These are phyloP conservation scores for Nesogale talazaci DNA, from an alignment of 2,113 vertebrate species.

Conservation along the genomic window DNA sequence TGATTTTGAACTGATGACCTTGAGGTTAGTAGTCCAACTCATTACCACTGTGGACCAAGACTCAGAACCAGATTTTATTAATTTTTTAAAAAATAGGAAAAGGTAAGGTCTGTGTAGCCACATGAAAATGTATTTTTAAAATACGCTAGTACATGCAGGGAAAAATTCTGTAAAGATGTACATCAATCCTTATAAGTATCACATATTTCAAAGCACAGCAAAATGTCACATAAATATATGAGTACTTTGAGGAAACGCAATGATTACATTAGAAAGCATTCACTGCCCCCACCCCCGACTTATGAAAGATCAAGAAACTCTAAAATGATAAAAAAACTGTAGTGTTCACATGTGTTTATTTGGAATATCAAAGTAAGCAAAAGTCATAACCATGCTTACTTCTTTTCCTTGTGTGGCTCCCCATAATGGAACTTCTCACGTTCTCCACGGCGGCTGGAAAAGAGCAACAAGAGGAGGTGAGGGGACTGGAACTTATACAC, in stretches of 20 bases:
- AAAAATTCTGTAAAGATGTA: slow-evolving; percentile 11
- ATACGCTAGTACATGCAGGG: neutral
- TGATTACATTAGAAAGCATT: slow-evolving; percentile 28
- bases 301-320: neutral
- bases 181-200: neutral
- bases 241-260: slow-evolving; percentile 14
- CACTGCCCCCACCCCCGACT: neutral
- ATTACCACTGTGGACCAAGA: too few species aligned
- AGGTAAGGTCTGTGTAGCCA: neutral
- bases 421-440: neutral
- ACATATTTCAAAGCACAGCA: slow-evolving; percentile 29
- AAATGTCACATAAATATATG: slow-evolving; percentile 14
- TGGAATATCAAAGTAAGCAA: slow-evolving; percentile 42
- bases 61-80: neutral
- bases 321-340: neutral
- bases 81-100: slow-evolving; percentile 17
- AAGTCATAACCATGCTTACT: slow-evolving; percentile 64
- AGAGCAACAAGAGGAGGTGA: slow-evolving; percentile 56
- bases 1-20: too few species aligned
- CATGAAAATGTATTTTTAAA: slow-evolving; percentile 28
- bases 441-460: slow-evolving; percentile 33
- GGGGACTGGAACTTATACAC: neutral
- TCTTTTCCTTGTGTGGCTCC: neutral
- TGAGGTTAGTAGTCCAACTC: too few species aligned
- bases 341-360: neutral